A percentile compares a stretch with the other conserved stretches of the same genome.
These are phyloP conservation scores for Hydrocynus forskahlii DNA, from an alignment of 2,797 vertebrate species.

Conservation along the genomic window DNA sequence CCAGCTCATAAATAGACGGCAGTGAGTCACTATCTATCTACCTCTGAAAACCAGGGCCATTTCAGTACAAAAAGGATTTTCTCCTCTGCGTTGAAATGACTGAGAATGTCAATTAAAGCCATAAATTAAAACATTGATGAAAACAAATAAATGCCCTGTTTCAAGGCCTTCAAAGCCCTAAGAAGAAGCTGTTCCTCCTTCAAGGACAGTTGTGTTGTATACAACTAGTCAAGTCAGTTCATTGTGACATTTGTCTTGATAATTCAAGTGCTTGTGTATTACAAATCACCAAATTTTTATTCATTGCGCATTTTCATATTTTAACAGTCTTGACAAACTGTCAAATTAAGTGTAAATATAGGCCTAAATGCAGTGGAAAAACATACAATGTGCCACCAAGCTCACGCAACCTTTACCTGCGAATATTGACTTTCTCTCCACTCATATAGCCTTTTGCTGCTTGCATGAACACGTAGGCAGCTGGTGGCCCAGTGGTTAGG, in stretches of 20 bases:
- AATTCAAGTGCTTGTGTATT: too few species aligned
- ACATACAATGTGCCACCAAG: neutral
- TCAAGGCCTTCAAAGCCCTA: constrained; percentile 2
- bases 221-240: neutral
- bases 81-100: neutral
- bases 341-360: neutral
- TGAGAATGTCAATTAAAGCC: neutral
- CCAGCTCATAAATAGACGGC: neutral
- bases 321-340: neutral
- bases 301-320: neutral
- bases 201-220: neutral
- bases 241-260: neutral
- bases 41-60: neutral
- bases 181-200: neutral
- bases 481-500: too few species aligned
- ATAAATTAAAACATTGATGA: neutral
- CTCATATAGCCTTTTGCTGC: neutral
- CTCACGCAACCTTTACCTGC: neutral
- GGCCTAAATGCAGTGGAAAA: neutral
- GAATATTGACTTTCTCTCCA: neutral
- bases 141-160: neutral
- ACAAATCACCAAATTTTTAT: too few species aligned
- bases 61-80: neutral
- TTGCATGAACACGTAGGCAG: neutral
- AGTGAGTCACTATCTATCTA: neutral